phyloP scores from a whole-genome alignment of 2,888 invertebrate species.

The Deroplatys truncata region DNA sequence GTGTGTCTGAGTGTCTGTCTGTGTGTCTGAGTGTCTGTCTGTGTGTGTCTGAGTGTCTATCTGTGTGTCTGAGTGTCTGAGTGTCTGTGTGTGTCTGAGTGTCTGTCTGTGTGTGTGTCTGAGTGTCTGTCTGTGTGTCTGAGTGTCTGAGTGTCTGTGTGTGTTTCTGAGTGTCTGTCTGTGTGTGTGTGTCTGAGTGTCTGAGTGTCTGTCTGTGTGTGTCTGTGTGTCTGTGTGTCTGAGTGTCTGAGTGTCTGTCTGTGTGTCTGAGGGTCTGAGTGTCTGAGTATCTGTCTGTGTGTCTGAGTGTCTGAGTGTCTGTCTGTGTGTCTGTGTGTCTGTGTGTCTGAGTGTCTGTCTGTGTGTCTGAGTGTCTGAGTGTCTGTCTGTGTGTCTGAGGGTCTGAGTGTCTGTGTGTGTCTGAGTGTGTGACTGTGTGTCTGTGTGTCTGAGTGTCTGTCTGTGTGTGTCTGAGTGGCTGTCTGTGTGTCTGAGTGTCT shows the following conservation, averaged over 20 bases:
- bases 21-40: background rate
- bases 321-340: background rate
- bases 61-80: background rate
- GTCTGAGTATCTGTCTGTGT: no score
- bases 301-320: background rate
- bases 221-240: background rate
- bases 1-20: background rate
- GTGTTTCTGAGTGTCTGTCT: no score
- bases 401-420: background rate
- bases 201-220: background rate
- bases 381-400: no score
- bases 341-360: background rate
- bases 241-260: background rate
- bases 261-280: no score
- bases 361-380: background rate
- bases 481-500: background rate
- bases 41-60: background rate
- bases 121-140: background rate
- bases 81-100: background rate
- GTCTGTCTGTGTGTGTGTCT: background rate
- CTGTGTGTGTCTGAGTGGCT: no score
- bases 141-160: no score
- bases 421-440: background rate
- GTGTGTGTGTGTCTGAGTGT: background rate
- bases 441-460: background rate